Base-by-base conservation (phyloP, 2,113 vertebrate species). In the Bujurquina vittata region DNA sequence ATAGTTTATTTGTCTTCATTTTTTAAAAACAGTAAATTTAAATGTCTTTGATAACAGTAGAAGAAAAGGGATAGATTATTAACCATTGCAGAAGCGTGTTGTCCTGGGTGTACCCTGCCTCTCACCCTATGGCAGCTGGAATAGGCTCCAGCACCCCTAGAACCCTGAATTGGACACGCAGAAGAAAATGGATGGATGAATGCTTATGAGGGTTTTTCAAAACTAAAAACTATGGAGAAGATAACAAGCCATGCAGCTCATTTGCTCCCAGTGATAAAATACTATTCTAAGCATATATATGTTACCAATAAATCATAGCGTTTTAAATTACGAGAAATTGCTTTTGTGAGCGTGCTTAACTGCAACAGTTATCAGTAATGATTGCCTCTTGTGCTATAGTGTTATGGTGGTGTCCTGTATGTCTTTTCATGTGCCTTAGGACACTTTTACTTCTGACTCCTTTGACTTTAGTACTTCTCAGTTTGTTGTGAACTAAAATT, bases 371-470 rank as follows among this genome's bases (percentile, higher is more conserved):
- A 52, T 35, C 8, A 10, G 56, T 20, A 63, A 61, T 46, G 54
- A n/a, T 7, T 31, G 52, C 7, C 14, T 54, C 10, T 37, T 40
- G 23, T 69, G 58, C 79, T 33, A 10, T 5, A 4, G 4, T 37
- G 75, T 52, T 69, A 75, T n/a, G 72, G 75, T 35, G 75, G 43
- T 11, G 60, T 84, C 18, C 37, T 58, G 46, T 55, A 3, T 26
- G 65, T 8, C 63, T n/a, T 79, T 75, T 57, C 10, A 17, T 54
- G 31, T 49, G 55, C 49, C n/a, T 69, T 29, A 49, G 43, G 43
- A 49, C 49, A 10, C 63, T 69, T 46, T 69, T 69, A 52, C 26
- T 46, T 46, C 37, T 26, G 63, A 67, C 63, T 67, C 63, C 26
- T 15, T 2, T 67, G 22, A 67, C 40, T 67, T 2, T 18, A 49